Base-by-base conservation (phyloP, 1,140 invertebrate species). In the Eupristina koningsbergeri region DNA sequence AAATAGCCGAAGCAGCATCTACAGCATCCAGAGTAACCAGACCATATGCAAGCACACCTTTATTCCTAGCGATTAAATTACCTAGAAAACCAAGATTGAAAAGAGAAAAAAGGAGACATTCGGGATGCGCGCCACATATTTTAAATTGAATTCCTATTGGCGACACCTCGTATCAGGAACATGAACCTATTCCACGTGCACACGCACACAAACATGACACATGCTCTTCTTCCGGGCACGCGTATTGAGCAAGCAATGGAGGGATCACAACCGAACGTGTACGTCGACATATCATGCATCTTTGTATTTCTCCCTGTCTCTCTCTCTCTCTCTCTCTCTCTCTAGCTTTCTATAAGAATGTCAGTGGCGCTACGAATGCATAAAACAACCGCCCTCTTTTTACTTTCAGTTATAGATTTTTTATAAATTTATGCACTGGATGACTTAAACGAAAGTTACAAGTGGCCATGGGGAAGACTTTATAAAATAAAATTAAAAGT, bases 331-430 rank as follows among this genome's bases (percentile, higher is more conserved):
- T 89, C 89, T 89, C 88, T 88, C 91, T 88, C 90, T 88, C 83
- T 50, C 80, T n/a, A n/a, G n/a, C n/a, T n/a, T n/a, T n/a, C n/a
- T n/a, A n/a, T n/a, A n/a, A n/a, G n/a, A n/a, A n/a, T n/a, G n/a
- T n/a, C 90, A 90, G 87, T 90, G 89, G 90, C 89, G 89, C 88
- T 89, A 87, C 88, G 85, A 88, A 90, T 91, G 91, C 91, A 89
- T 91, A 91, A 91, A 92, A 91, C 89, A 88, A 85, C 86, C 73
- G 73, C 29, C 31, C 19, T n/a, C n/a, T n/a, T n/a, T n/a, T n/a
- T n/a, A n/a, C n/a, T n/a, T n/a, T n/a, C n/a, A n/a, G n/a, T n/a
- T n/a, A n/a, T n/a, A 75, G 53, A 84, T 84, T 61, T 84, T 84
- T 80, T 76, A 81, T 76, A 79, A 63, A 81, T 81, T 81, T 84